Base-by-base conservation (phyloP, 2,888 invertebrate species). In the Allacma fusca region DNA sequence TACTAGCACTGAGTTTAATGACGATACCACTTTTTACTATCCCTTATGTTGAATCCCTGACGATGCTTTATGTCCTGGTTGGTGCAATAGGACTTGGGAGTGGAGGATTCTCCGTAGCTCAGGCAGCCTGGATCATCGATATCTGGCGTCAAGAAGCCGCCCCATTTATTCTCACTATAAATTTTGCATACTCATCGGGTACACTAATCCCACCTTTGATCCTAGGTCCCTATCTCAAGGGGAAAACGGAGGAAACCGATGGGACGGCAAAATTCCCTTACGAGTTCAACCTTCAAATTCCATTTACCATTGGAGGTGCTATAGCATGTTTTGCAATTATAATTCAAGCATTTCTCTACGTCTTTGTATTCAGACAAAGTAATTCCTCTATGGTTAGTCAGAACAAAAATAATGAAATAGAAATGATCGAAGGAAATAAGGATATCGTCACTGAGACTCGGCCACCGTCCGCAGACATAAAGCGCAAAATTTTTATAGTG, bases 91-190 rank as follows among this genome's bases (percentile, higher is more conserved):
- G 80, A 4, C 76, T 79, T 26, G 76, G 69, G 26, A 69, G 59
- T 12, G 80, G 81, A 16, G 65, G 73, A 21, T 81, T 79, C 40
- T 79, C 78, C 43, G 44, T 75, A 7, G 81, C 81, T n/a, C 79
- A 79, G 64, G 76, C 78, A 40, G 81, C 78, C 0, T 81, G 81
- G 80, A 72, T 80, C 2, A 80, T 80, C 57, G 79, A 80, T 64
- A 78, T 81, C 21, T 81, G 80, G 80, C 73, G 78, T 16, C 21
- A 34, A 13, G 59, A 78, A 19, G 67, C 78, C 0, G 79, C 76
- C 0, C 80, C 80, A 0, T 82, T 34, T 28, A 72, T 82, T 21
- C 78, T 81, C 57, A 75, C 75, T 19, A 79, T 80, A 26, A 79
- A 82, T 71, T 80, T 81, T 65, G 64, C 50, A 21, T 81, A 62